Base-by-base conservation (phyloP, 2,113 vertebrate genomes). In the Lontra canadensis region DNA sequence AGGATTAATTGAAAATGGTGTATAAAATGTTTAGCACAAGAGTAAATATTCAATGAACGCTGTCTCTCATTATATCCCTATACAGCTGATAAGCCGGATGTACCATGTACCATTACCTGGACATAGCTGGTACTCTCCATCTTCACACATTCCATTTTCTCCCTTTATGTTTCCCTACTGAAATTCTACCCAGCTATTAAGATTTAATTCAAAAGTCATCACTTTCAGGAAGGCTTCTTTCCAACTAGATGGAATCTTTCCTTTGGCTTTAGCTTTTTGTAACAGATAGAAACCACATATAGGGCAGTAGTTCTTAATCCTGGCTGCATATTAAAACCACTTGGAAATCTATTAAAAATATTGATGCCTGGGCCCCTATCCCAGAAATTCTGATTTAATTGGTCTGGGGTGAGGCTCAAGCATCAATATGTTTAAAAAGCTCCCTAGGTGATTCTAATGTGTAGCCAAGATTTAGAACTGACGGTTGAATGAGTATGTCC, bases 381-480 rank as follows among this genome's bases (percentile, higher is more conserved):
- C 98, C 95, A 97, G 93, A 97, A 96, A 97, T 96, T 97, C 92
- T 93, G 78, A 96, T 96, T 98, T 97, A 97, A 98, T 98, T 98
- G 96, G 93, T 97, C 88, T 95, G 36, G 93, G 97, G 92, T 97
- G 94, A 98, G 86, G 69, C 94, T 95, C 73, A 97, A 96, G 90
- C 93, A 98, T 92, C 93, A 96, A 49, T 97, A 91, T 78, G 44
- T 89, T 97, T 96, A 63, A 97, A 98, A 95, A 93, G 76, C 71
- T 97, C 93, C 94, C 94, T 81, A 94, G 97, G 93, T 97, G 88
- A 95, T 95, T 95, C 65, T 86, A 86, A 82, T 79, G 88, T 93
- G n/a, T 94, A 97, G 96, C 90, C 95, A 95, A 96, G 94, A 90
- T 96, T 97, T 88, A 94, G 84, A 96, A 84, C 81, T 95, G 79